Evolutionary conservation across 1,140 invertebrate species (phyloP).

Genomic region (Saccostrea glomerata): DNA sequence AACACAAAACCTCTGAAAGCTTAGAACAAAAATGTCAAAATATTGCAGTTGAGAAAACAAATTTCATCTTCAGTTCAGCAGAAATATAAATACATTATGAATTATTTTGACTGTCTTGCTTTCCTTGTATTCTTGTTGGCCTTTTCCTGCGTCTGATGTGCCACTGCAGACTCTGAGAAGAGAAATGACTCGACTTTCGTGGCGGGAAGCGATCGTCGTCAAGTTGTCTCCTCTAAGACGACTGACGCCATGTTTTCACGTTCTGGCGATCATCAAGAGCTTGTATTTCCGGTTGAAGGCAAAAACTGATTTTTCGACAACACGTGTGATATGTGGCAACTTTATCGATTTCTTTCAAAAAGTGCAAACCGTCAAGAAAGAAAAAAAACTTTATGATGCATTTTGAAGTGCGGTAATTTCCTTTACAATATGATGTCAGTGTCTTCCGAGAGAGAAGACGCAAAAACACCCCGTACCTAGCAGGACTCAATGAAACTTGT

Average conservation of each 20-base stretch:
- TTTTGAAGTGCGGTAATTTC: constrained; percentile 35
- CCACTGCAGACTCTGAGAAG: background rate
- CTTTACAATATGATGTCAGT: constrained; percentile 8
- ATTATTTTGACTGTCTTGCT: constrained; percentile 24
- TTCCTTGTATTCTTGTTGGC: constrained; percentile 3
- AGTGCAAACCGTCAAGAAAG: constrained; percentile 23
- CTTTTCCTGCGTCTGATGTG: background rate
- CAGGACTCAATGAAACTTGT: constrained; percentile 35
- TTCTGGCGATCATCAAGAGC: constrained; percentile 37
- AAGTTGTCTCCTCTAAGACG: constrained; percentile 12
- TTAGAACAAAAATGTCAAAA: constrained; percentile 22
- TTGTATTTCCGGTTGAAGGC: constrained; percentile 34
- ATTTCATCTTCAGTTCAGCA: constrained; percentile 9
- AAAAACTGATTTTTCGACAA: constrained; percentile 38
- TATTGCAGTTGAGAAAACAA: background rate
- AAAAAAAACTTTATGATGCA: constrained; percentile 31
- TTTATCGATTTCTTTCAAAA: constrained; percentile 37
- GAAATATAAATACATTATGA: constrained; percentile 37
- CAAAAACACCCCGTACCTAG: constrained; percentile 23
- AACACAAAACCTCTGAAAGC: background rate
- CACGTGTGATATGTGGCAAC: constrained; percentile 35
- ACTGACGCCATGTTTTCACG: constrained; percentile 34
- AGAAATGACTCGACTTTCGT: constrained; percentile 3
- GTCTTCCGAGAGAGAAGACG: constrained; percentile 16
- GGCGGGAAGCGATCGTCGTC: constrained; percentile 28